Evolutionary conservation across 2,113 vertebrate species (phyloP).

Genomic region (Meriones unguiculatus): DNA sequence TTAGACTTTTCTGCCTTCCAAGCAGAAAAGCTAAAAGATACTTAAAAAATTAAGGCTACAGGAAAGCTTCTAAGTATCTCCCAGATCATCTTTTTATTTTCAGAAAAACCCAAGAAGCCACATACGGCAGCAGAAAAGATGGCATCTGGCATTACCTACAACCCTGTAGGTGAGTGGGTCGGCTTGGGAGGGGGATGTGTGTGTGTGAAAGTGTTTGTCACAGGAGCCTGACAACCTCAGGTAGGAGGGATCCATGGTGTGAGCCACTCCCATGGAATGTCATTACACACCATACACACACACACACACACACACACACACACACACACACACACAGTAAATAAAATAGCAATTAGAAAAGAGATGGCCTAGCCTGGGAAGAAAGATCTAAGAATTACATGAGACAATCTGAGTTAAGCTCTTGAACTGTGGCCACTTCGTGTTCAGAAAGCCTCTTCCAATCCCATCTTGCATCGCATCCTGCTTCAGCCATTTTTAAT

Average conservation of each 20-base stretch:
- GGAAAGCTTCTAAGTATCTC: neutral
- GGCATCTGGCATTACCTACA: fast-evolving
- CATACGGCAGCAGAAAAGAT: neutral
- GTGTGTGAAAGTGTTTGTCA: neutral
- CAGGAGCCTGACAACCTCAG: neutral
- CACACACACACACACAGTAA: neutral
- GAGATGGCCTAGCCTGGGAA: neutral
- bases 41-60: neutral
- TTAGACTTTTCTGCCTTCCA: no score
- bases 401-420: neutral
- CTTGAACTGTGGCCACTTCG: neutral
- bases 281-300: neutral
- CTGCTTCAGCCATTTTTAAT: neutral
- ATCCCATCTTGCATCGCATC: fast-evolving
- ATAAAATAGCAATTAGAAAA: neutral
- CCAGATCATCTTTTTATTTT: neutral
- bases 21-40: neutral
- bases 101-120: neutral
- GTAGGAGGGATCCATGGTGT: neutral
- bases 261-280: neutral
- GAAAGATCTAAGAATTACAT: neutral
- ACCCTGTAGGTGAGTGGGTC: fast-evolving
- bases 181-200: no score
- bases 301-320: neutral
- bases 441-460: neutral